Percentiles rank a stretch among this genome's conserved stretches.
Conservation (phyloP, 2,113 vertebrate genomes). For the Delphinapterus leucas region DNA sequence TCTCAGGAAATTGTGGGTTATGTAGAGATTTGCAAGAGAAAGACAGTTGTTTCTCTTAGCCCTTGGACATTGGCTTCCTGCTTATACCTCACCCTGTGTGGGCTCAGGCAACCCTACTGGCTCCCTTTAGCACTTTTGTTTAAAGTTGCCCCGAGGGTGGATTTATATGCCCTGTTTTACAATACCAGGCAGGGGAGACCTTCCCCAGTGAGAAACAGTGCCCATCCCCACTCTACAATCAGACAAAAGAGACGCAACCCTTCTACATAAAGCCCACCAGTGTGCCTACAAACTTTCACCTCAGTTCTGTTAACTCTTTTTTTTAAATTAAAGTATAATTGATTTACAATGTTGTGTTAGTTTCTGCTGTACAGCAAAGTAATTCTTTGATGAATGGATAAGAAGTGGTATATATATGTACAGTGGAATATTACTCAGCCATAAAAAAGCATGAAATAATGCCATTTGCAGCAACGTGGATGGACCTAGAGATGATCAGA, state of each 20-base stretch:
- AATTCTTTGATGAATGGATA: neutral
- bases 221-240: neutral
- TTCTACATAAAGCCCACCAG: neutral
- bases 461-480: neutral
- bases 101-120: neutral
- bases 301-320: neutral
- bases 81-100: neutral
- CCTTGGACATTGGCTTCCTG: neutral
- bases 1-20: neutral
- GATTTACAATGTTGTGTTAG: neutral
- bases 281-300: neutral
- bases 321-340: neutral
- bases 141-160: neutral
- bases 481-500: neutral
- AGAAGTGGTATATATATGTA: neutral
- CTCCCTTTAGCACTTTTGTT: neutral
- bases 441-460: neutral
- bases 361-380: neutral
- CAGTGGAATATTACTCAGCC: neutral
- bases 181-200: neutral
- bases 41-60: neutral
- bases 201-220: neutral
- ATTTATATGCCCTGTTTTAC: neutral
- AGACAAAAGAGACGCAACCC: neutral
- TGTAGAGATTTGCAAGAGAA: neutral